Evolutionary conservation across 2,888 invertebrate species (phyloP).

Genomic region (Gordius sp.): DNA sequence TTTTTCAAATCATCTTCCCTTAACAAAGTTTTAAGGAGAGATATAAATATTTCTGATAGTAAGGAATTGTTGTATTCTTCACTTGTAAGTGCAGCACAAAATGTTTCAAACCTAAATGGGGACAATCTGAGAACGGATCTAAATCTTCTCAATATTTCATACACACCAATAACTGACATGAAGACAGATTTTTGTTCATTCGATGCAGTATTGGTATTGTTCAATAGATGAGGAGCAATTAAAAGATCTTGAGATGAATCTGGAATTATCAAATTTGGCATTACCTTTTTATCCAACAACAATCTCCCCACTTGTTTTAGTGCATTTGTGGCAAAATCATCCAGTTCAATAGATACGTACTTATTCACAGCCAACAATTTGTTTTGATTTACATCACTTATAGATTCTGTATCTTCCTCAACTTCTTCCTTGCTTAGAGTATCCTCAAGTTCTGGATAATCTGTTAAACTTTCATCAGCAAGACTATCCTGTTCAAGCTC

Average conservation of each 20-base stretch:
- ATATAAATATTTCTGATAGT: conserved; percentile 70
- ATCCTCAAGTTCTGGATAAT: too few species aligned
- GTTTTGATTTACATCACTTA: too few species aligned
- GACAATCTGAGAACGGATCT: conserved; percentile 56
- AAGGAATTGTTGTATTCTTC: conserved; percentile 62
- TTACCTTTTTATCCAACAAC: too few species aligned
- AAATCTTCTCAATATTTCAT: conserved; percentile 78
- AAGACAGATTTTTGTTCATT: neutral
- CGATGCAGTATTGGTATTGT: neutral
- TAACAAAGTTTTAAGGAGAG: conserved; percentile 51
- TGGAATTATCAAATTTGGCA: too few species aligned
- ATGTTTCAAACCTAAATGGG: conserved; percentile 76
- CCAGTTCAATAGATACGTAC: too few species aligned
- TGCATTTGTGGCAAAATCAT: too few species aligned
- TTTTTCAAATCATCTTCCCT: conserved; percentile 75
- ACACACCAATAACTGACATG: conserved; percentile 35
- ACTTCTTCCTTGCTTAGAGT: too few species aligned
- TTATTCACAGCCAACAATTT: too few species aligned
- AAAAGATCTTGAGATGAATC: neutral
- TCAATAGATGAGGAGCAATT: neutral
- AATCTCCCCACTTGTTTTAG: too few species aligned
- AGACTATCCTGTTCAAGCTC: too few species aligned
- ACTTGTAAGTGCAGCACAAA: conserved; percentile 65
- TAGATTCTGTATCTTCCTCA: too few species aligned
- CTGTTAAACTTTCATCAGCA: too few species aligned